Evolutionary conservation across 2,113 vertebrate species (phyloP).

Genomic region (Corythaeola cristata): DNA sequence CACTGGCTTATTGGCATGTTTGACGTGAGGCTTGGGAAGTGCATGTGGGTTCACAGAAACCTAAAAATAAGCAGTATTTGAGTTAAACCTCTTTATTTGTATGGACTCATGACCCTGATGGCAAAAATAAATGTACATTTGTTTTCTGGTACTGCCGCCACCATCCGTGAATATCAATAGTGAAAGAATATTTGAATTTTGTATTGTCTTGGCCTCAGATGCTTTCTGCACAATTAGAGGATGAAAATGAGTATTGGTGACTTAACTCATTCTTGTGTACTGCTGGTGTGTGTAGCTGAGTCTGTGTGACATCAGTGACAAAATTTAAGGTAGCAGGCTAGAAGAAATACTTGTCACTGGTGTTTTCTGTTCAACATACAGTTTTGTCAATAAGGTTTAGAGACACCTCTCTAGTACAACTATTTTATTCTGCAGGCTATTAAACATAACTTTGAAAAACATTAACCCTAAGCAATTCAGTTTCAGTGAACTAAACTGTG

Average conservation of each 20-base stretch:
- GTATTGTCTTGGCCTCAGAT: not conserved
- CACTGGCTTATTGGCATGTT: not conserved
- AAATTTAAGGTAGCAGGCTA: not conserved
- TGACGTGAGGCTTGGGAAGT: not conserved
- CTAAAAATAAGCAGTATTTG: conserved; percentile 56
- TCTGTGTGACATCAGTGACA: not conserved
- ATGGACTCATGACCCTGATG: not conserved
- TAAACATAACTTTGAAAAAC: not conserved
- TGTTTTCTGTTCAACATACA: not conserved
- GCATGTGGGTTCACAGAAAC: conserved; percentile 37
- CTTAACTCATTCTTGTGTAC: not conserved
- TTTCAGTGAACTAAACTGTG: not conserved
- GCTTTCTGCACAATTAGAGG: not conserved
- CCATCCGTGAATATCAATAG: not conserved
- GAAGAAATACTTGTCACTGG: not conserved
- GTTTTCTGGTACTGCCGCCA: not conserved
- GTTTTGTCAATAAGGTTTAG: not conserved
- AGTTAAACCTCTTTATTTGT: conserved; percentile 48
- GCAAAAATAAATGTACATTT: not conserved
- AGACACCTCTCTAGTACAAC: not conserved
- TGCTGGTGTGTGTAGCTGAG: not conserved
- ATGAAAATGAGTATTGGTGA: not conserved
- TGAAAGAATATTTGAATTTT: not conserved
- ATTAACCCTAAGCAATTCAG: not conserved
- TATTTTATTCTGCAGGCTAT: not conserved